Conservation (phyloP, 1,140 invertebrate species). For the Psix sp. region DNA sequence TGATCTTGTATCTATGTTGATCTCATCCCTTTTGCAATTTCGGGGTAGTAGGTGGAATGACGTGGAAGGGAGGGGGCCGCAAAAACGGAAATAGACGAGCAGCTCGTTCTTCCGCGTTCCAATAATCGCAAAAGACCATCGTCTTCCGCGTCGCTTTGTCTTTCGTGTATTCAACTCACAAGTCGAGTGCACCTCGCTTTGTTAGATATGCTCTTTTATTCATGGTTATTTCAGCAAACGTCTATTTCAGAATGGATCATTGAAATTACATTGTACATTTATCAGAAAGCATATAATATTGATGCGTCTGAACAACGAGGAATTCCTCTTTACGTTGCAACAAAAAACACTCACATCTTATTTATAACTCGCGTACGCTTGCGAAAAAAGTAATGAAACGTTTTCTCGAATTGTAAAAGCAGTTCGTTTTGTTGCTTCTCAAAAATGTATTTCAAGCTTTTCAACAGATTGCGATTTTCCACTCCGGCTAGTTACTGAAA, state of each 20-base stretch:
- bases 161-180: conserved; percentile 53
- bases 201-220: conserved; percentile 55
- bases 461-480: too few relatives aligned
- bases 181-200: conserved; percentile 45
- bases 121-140: conserved; percentile 66
- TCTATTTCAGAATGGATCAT: conserved; percentile 46
- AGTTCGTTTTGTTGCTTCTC: too few relatives aligned
- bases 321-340: conserved; percentile 22
- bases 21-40: conserved; percentile 45
- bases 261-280: conserved; percentile 56
- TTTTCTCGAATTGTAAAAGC: too few relatives aligned
- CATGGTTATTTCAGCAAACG: conserved; percentile 55
- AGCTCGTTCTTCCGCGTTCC: conserved; percentile 68
- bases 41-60: conserved; percentile 22
- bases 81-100: conserved; percentile 70
- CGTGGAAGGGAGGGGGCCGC: conserved; percentile 40
- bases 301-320: conserved; percentile 25
- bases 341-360: conserved; percentile 21
- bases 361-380: conserved; percentile 7
- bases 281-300: conserved; percentile 48
- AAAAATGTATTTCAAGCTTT: too few relatives aligned
- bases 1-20: conserved; percentile 28
- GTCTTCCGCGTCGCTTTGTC: conserved; percentile 65
- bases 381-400: neutral
- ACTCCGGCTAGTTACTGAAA: too few relatives aligned